Evolutionary conservation across 2,888 invertebrate species (phyloP).

Genomic region (Podotricha telesiphe): DNA sequence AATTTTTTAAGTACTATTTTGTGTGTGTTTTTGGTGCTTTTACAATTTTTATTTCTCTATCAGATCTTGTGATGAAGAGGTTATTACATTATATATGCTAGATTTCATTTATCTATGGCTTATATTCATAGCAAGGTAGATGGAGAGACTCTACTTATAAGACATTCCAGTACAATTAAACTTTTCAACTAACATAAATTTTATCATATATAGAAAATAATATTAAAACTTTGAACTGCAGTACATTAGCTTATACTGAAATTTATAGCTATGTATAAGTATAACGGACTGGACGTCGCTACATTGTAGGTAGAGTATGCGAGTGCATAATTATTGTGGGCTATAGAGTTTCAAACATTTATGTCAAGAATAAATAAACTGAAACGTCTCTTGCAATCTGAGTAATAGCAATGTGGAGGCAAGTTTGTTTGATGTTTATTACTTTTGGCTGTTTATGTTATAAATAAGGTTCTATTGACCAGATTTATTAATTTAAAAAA

Average conservation of each 20-base stretch:
- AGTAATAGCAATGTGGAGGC: slow-evolving; percentile 4
- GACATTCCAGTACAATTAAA: neutral
- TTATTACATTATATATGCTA: no score
- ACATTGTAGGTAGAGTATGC: neutral
- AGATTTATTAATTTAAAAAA: no score
- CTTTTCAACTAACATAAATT: neutral
- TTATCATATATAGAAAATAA: neutral
- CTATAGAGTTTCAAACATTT: slow-evolving; percentile 4
- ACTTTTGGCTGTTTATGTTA: neutral
- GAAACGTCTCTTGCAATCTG: slow-evolving; percentile 11
- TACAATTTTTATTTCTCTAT: no score
- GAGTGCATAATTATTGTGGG: slow-evolving; percentile 22
- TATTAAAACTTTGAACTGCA: slow-evolving; percentile 9
- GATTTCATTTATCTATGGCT: no score
- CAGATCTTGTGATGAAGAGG: no score
- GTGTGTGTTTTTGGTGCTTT: no score
- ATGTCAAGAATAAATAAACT: slow-evolving; percentile 4
- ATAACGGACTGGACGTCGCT: slow-evolving; percentile 4
- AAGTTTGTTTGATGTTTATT: slow-evolving; percentile 8
- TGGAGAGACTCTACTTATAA: no score
- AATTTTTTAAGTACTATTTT: no score
- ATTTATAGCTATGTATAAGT: neutral
- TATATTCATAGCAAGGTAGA: no score
- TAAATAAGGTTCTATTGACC: neutral
- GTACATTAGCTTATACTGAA: slow-evolving; percentile 17